Evolutionary conservation across 2,113 vertebrate genomes (phyloP).

Genomic region (Eolophus roseicapilla): DNA sequence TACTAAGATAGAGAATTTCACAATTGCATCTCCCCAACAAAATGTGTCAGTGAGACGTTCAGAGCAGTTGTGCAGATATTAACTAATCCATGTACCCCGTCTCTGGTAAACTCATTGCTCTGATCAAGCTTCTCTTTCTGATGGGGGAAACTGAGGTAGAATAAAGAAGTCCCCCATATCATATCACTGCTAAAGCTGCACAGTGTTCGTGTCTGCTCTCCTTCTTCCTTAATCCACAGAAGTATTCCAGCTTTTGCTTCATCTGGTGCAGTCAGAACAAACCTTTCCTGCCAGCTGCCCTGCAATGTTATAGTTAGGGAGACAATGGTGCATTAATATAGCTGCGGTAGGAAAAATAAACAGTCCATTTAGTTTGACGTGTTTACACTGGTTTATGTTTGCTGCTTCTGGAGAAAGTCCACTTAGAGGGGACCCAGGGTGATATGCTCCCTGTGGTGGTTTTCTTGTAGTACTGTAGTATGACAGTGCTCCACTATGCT

Average conservation of each 20-base stretch:
- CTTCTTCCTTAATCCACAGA: background rate
- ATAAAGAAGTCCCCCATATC: background rate
- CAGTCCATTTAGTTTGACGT: background rate
- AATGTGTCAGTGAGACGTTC: fast-evolving
- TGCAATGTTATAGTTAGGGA: background rate
- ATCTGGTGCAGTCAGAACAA: background rate
- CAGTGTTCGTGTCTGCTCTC: background rate
- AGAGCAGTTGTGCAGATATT: background rate
- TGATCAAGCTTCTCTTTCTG: background rate
- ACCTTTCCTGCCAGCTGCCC: background rate
- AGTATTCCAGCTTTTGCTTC: background rate
- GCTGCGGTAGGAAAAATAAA: background rate
- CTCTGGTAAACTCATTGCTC: background rate
- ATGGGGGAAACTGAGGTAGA: background rate
- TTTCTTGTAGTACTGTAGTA: background rate
- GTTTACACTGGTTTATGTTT: background rate
- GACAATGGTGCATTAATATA: background rate
- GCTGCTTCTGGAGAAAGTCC: background rate
- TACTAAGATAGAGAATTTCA: background rate
- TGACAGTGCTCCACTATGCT: fast-evolving
- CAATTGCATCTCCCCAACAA: background rate
- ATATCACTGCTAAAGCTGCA: background rate
- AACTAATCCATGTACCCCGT: fast-evolving
- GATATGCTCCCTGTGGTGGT: background rate
- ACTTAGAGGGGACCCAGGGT: background rate